phyloP scores from a whole-genome alignment of 2,113 vertebrate genomes.

The Ochotona curzoniae region DNA sequence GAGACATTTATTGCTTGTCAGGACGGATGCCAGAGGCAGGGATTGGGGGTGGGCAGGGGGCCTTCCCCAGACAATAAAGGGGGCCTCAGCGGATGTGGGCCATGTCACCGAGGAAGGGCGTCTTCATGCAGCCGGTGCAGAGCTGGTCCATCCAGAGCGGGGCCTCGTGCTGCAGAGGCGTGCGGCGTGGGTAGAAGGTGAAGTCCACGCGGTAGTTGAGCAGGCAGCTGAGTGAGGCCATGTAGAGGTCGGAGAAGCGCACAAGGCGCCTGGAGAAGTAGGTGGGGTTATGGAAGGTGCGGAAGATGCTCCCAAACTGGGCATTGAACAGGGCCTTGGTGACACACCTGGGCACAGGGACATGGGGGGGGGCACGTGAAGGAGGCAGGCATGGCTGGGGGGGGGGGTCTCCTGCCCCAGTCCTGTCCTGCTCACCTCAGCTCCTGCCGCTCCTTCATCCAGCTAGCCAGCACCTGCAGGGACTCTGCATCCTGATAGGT shows the following conservation, averaged over 20 bases:
- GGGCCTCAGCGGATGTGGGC: slow-evolving; percentile 88
- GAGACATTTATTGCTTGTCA: slow-evolving; percentile 67
- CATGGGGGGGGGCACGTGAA: background rate
- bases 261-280: slow-evolving; percentile 90
- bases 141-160: slow-evolving; percentile 92
- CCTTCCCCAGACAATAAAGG: slow-evolving; percentile 69
- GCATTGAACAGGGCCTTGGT: slow-evolving; percentile 91
- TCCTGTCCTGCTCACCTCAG: slow-evolving; percentile 83
- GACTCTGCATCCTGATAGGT: slow-evolving; percentile 89
- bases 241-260: slow-evolving; percentile 91
- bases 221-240: slow-evolving; percentile 90
- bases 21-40: background rate
- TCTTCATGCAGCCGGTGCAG: slow-evolving; percentile 92
- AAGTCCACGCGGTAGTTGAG: slow-evolving; percentile 89
- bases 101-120: slow-evolving; percentile 90
- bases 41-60: background rate
- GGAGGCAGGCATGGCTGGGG: too few species aligned
- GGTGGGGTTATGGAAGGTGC: slow-evolving; percentile 91
- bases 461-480: slow-evolving; percentile 86
- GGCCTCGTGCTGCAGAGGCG: slow-evolving; percentile 89
- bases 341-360: slow-evolving; percentile 82
- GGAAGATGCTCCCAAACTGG: slow-evolving; percentile 91
- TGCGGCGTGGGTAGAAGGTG: slow-evolving; percentile 91
- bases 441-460: slow-evolving; percentile 90
- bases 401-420: fast-evolving